Conservation (phyloP, 2,797 vertebrate genomes). For the Paramormyrops hopkinsi region DNA sequence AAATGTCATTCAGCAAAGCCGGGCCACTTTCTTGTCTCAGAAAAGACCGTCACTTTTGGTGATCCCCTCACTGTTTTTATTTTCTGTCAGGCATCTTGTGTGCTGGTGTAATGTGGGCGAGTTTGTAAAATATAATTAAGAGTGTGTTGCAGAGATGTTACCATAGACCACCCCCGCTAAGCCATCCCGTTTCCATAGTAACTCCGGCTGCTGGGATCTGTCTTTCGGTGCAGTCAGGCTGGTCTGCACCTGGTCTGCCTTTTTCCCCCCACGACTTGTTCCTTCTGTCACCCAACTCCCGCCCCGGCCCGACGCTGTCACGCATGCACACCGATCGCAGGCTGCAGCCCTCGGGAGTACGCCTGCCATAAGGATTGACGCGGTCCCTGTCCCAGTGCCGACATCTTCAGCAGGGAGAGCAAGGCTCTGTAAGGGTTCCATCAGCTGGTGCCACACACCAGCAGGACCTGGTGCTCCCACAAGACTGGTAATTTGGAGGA, state of each 20-base stretch:
- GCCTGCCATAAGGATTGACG: neutral
- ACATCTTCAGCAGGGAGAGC: neutral
- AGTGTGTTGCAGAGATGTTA: conserved; percentile 45
- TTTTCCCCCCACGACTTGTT: conserved; percentile 37
- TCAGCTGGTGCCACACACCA: neutral
- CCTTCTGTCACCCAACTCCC: conserved; percentile 31
- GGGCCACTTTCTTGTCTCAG: neutral
- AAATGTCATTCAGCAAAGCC: neutral
- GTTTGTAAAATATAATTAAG: conserved; percentile 59
- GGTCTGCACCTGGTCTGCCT: conserved; percentile 34
- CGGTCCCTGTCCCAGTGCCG: neutral
- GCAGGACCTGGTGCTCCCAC: neutral
- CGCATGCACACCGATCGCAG: neutral
- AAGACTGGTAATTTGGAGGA: neutral
- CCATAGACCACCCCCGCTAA: conserved; percentile 50
- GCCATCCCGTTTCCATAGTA: conserved; percentile 64
- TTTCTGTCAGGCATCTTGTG: conserved; percentile 28
- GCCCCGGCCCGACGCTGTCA: neutral
- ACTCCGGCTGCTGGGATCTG: conserved; percentile 52
- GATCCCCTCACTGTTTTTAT: neutral
- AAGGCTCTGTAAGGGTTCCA: neutral
- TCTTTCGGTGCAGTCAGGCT: conserved; percentile 36
- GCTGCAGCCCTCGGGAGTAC: neutral
- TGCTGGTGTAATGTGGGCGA: conserved; percentile 54
- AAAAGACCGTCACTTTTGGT: neutral